Percentiles rank a stretch among this genome's conserved stretches.
These are phyloP conservation scores for Ciconia boyciana DNA, from an alignment of 2,113 vertebrate species.

Conservation along the genomic window DNA sequence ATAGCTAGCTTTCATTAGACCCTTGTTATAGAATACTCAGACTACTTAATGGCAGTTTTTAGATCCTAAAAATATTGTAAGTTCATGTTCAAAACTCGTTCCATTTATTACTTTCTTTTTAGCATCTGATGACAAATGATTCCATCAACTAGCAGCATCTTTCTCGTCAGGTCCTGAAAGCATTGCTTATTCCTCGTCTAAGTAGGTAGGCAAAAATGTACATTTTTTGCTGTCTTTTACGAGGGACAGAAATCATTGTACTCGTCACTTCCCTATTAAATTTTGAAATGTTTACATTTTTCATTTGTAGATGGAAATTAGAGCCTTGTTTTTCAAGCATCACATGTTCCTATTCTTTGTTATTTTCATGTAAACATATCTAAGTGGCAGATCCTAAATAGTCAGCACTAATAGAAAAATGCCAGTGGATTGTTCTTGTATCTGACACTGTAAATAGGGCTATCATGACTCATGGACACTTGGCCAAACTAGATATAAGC, in stretches of 20 bases:
- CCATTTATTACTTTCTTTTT: not conserved
- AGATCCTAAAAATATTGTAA: not conserved
- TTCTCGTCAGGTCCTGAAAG: not conserved
- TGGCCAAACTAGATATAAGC: not conserved
- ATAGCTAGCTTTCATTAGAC: not conserved
- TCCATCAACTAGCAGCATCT: not conserved
- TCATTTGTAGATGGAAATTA: not conserved
- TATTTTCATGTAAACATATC: not conserved
- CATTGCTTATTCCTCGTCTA: not conserved
- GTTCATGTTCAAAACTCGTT: not conserved
- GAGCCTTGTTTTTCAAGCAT: not conserved
- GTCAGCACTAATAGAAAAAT: not conserved
- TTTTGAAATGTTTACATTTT: constrained; percentile 26
- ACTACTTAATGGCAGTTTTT: not conserved
- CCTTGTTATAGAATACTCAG: not conserved
- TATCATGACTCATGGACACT: not conserved
- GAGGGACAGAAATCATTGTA: not conserved
- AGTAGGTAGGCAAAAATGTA: not conserved
- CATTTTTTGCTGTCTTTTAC: not conserved
- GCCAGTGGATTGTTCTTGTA: not conserved
- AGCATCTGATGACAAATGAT: not conserved
- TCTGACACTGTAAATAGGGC: not conserved
- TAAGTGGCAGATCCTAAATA: not conserved
- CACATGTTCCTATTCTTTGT: not conserved
- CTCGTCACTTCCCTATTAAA: not conserved